These are phyloP conservation scores for Sitodiplosis mosellana DNA, from an alignment of 1,140 invertebrate species.

Conservation along the genomic window DNA sequence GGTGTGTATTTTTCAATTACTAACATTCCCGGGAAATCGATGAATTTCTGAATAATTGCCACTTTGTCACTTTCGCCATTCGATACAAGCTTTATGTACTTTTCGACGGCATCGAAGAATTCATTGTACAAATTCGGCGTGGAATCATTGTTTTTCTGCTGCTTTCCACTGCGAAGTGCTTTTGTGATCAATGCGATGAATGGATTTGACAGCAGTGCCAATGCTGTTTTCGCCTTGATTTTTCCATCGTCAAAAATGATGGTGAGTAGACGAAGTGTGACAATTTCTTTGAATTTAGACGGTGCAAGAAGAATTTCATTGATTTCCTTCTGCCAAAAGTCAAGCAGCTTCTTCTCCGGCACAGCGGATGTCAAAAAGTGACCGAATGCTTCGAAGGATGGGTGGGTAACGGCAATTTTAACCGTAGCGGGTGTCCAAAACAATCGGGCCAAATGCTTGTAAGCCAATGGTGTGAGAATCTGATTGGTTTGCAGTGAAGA, in stretches of 20 bases:
- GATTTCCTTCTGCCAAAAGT: slow-evolving; percentile 6
- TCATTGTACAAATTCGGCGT: slow-evolving; percentile 25
- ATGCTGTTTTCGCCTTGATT: slow-evolving; percentile 7
- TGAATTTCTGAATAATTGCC: slow-evolving; percentile 36
- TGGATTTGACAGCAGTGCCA: slow-evolving; percentile 16
- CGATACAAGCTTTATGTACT: slow-evolving; percentile 27
- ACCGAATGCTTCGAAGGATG: slow-evolving; percentile 8
- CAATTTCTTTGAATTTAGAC: slow-evolving; percentile 8
- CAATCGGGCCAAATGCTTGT: slow-evolving; percentile 6
- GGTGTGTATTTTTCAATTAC: slow-evolving; percentile 51
- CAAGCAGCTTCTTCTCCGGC: slow-evolving; percentile 1
- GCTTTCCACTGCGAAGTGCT: slow-evolving; percentile 30
- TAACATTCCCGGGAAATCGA: slow-evolving; percentile 43
- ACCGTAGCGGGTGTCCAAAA: slow-evolving; percentile 6
- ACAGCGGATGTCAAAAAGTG: slow-evolving; percentile 2
- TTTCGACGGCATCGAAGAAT: slow-evolving; percentile 31
- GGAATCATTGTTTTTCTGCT: slow-evolving; percentile 26
- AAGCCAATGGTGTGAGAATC: slow-evolving; percentile 6
- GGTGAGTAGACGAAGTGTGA: slow-evolving; percentile 12
- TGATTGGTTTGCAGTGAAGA: slow-evolving; percentile 5
- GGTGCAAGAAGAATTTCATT: slow-evolving; percentile 5
- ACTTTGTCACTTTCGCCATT: slow-evolving; percentile 32
- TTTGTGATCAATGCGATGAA: slow-evolving; percentile 24
- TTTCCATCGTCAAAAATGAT: slow-evolving; percentile 10
- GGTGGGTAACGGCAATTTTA: slow-evolving; percentile 6